Conservation (phyloP, 64 coral and sea anemone species). For the Pocillopora damicornis region DNA sequence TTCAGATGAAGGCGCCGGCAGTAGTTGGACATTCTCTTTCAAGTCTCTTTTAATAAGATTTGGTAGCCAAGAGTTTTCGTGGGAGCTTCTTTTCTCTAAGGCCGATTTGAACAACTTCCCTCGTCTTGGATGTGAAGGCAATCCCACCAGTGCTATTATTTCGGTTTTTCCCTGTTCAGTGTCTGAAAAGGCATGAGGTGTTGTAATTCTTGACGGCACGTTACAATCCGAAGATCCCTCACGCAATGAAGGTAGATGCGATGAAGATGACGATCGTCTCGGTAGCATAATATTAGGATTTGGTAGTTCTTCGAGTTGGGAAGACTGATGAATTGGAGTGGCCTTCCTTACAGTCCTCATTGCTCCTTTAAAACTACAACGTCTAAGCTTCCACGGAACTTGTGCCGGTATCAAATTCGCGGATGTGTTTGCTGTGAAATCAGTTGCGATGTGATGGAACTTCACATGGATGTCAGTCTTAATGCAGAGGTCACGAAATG, state of each 20-base stretch:
- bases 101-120: not conserved
- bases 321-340: not conserved
- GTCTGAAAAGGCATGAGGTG: not conserved
- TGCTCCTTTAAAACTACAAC: not conserved
- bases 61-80: not conserved
- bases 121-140: not conserved
- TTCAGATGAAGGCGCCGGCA: not conserved
- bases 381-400: not conserved
- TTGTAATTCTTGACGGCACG: not conserved
- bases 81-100: not conserved
- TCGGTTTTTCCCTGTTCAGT: conserved; percentile 16
- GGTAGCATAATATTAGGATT: not conserved
- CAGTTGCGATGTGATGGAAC: not conserved
- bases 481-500: not conserved
- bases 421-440: not conserved
- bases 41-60: not conserved
- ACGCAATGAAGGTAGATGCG: conserved; percentile 8
- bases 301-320: not conserved
- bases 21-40: conserved; percentile 3
- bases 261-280: not conserved
- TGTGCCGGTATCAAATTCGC: not conserved
- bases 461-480: not conserved
- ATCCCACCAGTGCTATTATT: conserved; percentile 3
- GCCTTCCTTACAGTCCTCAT: conserved; percentile 11
- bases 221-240: conserved; percentile 24